Evolutionary conservation across 2,888 invertebrate species (phyloP), one percentile per base, ranked within the genome.

Genomic region (Horisme vitalbata): DNA sequence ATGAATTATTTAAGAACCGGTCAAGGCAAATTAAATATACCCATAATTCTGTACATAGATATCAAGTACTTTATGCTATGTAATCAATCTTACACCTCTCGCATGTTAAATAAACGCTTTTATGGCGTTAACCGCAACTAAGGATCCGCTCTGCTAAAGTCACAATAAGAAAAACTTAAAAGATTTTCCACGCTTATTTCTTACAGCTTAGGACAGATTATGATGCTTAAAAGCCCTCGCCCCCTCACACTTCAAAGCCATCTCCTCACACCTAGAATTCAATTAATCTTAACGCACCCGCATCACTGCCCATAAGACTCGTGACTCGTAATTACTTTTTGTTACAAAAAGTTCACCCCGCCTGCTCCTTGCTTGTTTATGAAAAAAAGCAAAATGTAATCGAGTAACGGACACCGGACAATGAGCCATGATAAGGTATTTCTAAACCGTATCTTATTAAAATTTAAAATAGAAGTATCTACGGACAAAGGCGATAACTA

Each of bases 201-300:
- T 27, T 28, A 20, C 13, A 13, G 5, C 32, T 41, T 32, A 23
- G 10, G 13, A 32, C 36, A 21, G 28, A 9, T 10, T 32, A 7
- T 20, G 3, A 23, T 15, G 18, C 33, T 30, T 28, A 47, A 28
- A 75, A 71, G 68, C 66, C 60, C 63, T 63, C 65, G 59, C 62
- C 61, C 62, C 69, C 63, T 34, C 28, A 64, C 67, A 57, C 59
- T 63, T 66, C 63, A 59, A 44, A 61, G 43, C 56, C 68, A 67
- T 71, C 75, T 75, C 74, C 84, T 86, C 79, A 81, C 83, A 84
- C 83, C 82, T 82, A 80, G 83, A 85, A 88, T 88, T 88, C 86
- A 88, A 88, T 88, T 87, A 86, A 85, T 83, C 79, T 79, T 63
- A 52, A 59, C 68, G 70, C 77, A 75, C 76, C 76, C 78, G 79